Base-by-base conservation (phyloP, 2,797 vertebrate genomes). In the Hafferia zeledoni region DNA sequence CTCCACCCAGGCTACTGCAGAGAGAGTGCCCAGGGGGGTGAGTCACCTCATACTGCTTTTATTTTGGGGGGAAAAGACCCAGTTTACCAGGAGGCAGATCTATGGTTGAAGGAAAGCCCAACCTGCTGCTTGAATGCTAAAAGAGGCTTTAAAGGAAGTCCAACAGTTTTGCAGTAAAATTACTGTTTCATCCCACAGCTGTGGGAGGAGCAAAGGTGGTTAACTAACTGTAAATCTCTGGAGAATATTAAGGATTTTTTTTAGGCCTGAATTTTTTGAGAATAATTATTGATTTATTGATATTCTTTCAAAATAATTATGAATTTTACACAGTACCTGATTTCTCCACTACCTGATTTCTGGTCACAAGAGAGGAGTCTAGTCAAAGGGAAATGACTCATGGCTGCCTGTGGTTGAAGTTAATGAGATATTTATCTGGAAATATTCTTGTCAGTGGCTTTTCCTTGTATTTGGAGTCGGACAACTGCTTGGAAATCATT, bases 361-460 rank as follows among this genome's bases (percentile, higher is more conserved):
- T 95, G 93, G 85, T 95, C 83, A 76, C 70, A 84, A 37, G 82
- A 95, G 76, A 90, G 56, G 85, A 91, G 24, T 23, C 23, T 44
- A 91, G 91, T 83, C 80, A 74, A 88, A 74, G 85, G 87, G 89
- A 96, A 94, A 74, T 94, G 92, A 97, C 85, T 97, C 96, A 96
- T 1, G 6, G 70, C 74, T 93, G 94, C 83, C 77, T 90, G 89
- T 82, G 74, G 85, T 79, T 84, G 67, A 93, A 95, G 88, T 90
- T 90, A 94, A 96, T 93, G 83, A 94, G 87, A 50, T 86, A 70
- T 63, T 94, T 93, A 91, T 94, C 77, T 82, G 80, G 70, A 92
- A 90, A 77, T 79, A 75, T 63, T 83, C 60, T 72, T 87, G 75
- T 79, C 33, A 44, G 55, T 83, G 76, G 56, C 76, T 92, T 91